These are phyloP conservation scores for Channa maculata DNA, from an alignment of 2,113 vertebrate species.

Conservation along the genomic window DNA sequence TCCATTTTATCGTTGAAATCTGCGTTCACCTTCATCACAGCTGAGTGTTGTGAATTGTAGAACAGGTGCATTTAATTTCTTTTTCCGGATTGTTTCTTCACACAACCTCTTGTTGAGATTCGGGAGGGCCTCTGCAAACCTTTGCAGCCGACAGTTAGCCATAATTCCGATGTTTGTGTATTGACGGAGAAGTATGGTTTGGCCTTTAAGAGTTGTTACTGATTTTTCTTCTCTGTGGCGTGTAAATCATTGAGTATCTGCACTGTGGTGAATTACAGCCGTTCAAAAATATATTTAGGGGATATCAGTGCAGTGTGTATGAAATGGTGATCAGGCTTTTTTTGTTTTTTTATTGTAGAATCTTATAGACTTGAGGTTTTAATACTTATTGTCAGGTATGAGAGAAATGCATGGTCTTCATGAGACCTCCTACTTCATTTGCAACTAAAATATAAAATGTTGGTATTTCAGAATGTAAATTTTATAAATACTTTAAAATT, in stretches of 20 bases:
- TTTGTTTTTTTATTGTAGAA: background rate
- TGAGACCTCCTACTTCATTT: too few species aligned
- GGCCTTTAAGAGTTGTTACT: background rate
- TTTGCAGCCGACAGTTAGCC: too few species aligned
- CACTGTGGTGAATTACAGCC: background rate
- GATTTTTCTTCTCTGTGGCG: background rate
- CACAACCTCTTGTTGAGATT: too few species aligned
- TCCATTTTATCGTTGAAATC: too few species aligned
- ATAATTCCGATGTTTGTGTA: too few species aligned
- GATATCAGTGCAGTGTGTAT: background rate
- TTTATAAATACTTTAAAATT: slow-evolving; percentile 13
- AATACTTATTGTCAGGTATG: background rate
- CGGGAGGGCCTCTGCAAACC: too few species aligned
- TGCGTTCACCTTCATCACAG: too few species aligned
- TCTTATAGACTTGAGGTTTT: slow-evolving; percentile 1
- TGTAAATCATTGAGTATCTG: slow-evolving; percentile 8
- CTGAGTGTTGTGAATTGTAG: too few species aligned
- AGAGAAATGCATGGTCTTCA: background rate
- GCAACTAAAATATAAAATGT: background rate
- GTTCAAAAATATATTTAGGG: background rate
- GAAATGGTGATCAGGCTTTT: background rate
- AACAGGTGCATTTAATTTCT: too few species aligned
- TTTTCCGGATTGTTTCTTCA: too few species aligned
- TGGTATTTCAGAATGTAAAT: slow-evolving; percentile 20
- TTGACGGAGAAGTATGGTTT: too few species aligned